Evolutionary conservation across 1,140 invertebrate species (phyloP).

Genomic region (Drosophila lini): DNA sequence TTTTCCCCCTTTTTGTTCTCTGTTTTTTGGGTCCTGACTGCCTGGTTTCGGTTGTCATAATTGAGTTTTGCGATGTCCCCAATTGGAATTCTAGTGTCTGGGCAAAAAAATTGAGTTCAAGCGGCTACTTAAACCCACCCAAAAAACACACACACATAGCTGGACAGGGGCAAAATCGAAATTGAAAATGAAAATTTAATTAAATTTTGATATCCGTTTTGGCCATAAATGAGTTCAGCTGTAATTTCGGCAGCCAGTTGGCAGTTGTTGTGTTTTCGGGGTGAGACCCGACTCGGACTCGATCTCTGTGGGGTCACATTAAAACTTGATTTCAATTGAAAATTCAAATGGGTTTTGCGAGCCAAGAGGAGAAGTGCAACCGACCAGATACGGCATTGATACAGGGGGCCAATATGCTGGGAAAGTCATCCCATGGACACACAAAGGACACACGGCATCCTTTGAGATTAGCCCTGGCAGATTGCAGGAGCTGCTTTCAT

Average conservation of each 20-base stretch:
- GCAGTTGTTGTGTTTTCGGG: conserved; percentile 21
- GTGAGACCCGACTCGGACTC: background rate
- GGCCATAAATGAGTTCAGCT: conserved; percentile 69
- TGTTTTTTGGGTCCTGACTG: conserved; percentile 23
- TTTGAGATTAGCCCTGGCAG: conserved; percentile 70
- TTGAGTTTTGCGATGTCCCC: conserved; percentile 66
- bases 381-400: conserved; percentile 48
- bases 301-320: conserved; percentile 62
- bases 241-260: conserved; percentile 48
- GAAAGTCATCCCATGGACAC: background rate
- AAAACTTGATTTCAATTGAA: conserved; percentile 79
- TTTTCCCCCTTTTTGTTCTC: conserved; percentile 10
- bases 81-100: conserved; percentile 59
- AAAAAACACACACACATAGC: conserved; percentile 9
- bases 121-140: conserved; percentile 42
- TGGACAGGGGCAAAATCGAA: conserved; percentile 32
- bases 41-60: conserved; percentile 62
- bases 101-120: conserved; percentile 33
- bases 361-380: conserved; percentile 6
- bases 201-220: conserved; percentile 79
- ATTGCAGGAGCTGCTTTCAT: conserved; percentile 31
- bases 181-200: conserved; percentile 83
- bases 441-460: conserved; percentile 34
- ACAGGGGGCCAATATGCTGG: conserved; percentile 39
- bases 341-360: conserved; percentile 51